Base-by-base conservation (phyloP, 2,113 vertebrate genomes). In the Odocoileus hemionus region DNA sequence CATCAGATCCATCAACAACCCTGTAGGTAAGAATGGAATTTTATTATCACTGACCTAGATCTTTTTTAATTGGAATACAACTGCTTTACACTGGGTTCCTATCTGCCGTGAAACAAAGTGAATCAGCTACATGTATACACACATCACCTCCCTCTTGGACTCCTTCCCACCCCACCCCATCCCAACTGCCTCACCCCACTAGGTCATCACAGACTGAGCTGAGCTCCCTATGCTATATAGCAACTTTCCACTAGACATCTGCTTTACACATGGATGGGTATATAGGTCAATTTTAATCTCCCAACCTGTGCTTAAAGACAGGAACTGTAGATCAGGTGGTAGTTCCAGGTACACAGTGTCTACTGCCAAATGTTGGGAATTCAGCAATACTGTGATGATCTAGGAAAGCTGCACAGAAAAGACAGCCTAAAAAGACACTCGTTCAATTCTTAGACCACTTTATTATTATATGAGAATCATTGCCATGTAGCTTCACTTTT, bases 331-430 rank as follows among this genome's bases (percentile, higher is more conserved):
- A 6, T 45, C 39, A 79, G 12, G 15, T 2, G n/a, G 79, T 23
- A 7, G 4, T n/a, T 9, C 7, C 0, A 10, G 39, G 8, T 36
- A 21, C 3, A 39, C 0, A 14, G 3, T 19, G 28, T 36, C 25
- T 26, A 61, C 4, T 45, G 43, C 47, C 4, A 90, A 70, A 28
- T 10, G 28, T 8, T n/a, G 17, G n/a, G 11, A 55, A 64, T 87
- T 74, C 23, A 58, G 64, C 25, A 93, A 85, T 9, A 70, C 43
- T 43, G 60, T 45, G 30, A 86, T 64, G 54, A 93, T 60, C 67
- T 30, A 96, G 36, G 83, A 91, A 89, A 43, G 86, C 1, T 6
- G 11, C 9, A 23, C 6, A 79, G 23, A 86, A 45, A 45, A 76
- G 60, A 88, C 8, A 83, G 47, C 36, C 17, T 86, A 47, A 43